These are phyloP conservation scores for Drosophila pseudotalamancana DNA, from an alignment of 2,888 invertebrate species.

Conservation along the genomic window DNA sequence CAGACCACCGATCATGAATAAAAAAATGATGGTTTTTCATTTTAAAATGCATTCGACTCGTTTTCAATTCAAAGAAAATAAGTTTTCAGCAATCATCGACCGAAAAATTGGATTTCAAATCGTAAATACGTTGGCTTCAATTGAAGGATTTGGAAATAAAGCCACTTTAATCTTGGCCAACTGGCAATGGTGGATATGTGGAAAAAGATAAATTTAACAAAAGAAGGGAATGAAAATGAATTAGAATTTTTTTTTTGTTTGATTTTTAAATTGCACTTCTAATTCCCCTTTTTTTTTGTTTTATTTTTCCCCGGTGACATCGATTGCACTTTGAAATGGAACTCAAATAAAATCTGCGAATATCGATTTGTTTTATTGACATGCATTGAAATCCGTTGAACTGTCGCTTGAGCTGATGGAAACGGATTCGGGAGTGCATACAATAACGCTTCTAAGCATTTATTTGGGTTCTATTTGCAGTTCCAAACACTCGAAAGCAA, in stretches of 20 bases:
- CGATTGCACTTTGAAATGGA: constrained; percentile 46
- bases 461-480: constrained; percentile 7
- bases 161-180: not conserved
- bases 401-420: constrained; percentile 3
- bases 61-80: no score
- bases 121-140: not conserved
- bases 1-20: no score
- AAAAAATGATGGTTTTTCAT: no score
- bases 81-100: no score
- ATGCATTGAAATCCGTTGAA: constrained; percentile 10
- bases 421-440: constrained; percentile 1
- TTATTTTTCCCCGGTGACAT: constrained; percentile 34
- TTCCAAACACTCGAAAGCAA: not conserved
- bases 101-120: not conserved
- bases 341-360: constrained; percentile 48
- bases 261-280: constrained; percentile 37
- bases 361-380: constrained; percentile 43
- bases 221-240: constrained; percentile 20
- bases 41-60: no score
- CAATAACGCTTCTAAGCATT: not conserved
- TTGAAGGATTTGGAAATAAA: not conserved
- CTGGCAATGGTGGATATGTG: constrained; percentile 31
- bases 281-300: constrained; percentile 25
- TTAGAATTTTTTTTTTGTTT: constrained; percentile 23
- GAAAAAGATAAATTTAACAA: constrained; percentile 5